Percentiles rank a stretch among this genome's conserved stretches.
Evolutionary conservation across 2,113 vertebrate genomes (phyloP).

Genomic region (Misgurnus mizolepis): DNA sequence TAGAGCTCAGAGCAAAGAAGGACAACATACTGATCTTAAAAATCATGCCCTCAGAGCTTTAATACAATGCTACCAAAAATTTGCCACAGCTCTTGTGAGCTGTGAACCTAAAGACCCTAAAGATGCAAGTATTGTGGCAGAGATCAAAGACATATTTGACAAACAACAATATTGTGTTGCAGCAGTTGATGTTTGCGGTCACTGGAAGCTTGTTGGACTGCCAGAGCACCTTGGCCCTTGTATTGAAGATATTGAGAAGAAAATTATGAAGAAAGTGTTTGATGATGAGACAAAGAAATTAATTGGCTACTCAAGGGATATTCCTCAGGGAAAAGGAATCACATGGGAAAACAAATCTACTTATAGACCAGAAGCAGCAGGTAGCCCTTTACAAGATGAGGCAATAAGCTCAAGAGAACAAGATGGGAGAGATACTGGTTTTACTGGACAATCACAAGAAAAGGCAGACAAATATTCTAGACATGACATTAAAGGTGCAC

Average conservation of each 20-base stretch:
- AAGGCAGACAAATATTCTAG: neutral
- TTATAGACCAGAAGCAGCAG: constrained; percentile 11
- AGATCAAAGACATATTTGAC: neutral
- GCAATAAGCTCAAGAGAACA: fast-evolving
- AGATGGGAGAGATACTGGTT: neutral
- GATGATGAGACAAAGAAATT: constrained; percentile 32
- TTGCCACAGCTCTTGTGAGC: neutral
- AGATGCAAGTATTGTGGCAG: neutral
- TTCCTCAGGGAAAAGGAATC: neutral
- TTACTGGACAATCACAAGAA: neutral
- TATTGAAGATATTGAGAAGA: constrained; percentile 37
- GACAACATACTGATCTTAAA: constrained; percentile 45
- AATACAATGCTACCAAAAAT: constrained; percentile 62
- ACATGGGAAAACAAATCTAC: neutral
- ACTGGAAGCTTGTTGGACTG: constrained; percentile 47
- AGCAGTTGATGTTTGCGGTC: fast-evolving
- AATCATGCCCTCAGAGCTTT: constrained; percentile 63
- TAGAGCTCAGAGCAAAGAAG: neutral
- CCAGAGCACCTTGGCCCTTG: constrained; percentile 50
- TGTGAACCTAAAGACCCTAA: neutral
- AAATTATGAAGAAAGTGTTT: constrained; percentile 27
- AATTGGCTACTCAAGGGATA: neutral
- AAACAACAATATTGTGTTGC: neutral
- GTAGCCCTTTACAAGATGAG: neutral
- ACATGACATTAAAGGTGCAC: neutral